Conservation (phyloP, 2,797 vertebrate species). For the Poeciliopsis turneri region DNA sequence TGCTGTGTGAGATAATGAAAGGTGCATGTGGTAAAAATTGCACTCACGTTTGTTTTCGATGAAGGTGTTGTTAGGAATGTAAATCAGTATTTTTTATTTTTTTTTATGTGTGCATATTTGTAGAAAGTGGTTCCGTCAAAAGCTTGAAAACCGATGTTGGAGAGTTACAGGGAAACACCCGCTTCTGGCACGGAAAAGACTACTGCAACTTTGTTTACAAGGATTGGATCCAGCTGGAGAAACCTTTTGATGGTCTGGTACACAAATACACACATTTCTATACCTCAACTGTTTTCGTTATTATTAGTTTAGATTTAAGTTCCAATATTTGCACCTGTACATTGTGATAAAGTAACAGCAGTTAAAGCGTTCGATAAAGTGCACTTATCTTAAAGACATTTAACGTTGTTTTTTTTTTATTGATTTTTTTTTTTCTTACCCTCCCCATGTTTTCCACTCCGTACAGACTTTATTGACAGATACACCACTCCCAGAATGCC, state of each 20-base stretch:
- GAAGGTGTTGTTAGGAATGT: background rate
- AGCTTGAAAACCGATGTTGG: conserved; percentile 91
- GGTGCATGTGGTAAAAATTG: background rate
- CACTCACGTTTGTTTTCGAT: background rate
- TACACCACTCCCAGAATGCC: conserved; percentile 95
- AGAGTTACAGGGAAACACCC: conserved; percentile 91
- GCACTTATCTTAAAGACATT: background rate
- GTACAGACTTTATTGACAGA: conserved; percentile 93
- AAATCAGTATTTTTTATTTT: background rate
- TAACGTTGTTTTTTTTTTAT: background rate
- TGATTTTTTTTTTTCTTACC: background rate
- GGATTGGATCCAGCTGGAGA: conserved; percentile 98
- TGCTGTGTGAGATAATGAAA: background rate
- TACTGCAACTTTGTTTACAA: conserved; percentile 98
- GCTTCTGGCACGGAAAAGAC: conserved; percentile 98
- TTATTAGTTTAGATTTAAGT: background rate
- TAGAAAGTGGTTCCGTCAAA: conserved; percentile 86
- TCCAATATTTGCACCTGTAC: no score
- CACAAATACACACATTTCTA: conserved; percentile 1
- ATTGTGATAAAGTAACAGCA: background rate
- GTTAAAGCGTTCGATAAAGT: background rate
- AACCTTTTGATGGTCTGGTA: conserved; percentile 92
- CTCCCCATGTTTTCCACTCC: background rate
- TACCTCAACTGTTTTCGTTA: background rate
- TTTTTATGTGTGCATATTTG: conserved; percentile 17